Percentiles rank a stretch among this genome's conserved stretches.
Conservation (phyloP, 64 coral and sea anemone genomes). For the Stylophora pistillata region DNA sequence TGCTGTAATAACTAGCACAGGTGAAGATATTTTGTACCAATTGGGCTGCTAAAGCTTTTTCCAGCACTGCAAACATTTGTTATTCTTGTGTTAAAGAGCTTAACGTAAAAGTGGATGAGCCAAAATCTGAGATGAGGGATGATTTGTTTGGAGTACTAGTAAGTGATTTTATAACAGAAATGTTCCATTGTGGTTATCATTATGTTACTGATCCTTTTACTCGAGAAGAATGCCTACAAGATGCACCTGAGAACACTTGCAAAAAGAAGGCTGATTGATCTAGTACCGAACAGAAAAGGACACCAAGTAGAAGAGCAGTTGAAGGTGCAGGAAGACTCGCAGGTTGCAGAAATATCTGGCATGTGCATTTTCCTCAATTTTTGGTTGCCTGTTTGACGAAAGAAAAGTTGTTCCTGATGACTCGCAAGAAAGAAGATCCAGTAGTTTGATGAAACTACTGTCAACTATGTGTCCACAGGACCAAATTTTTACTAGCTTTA, state of each 20-base stretch:
- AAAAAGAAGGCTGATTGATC: slow-evolving; percentile 5
- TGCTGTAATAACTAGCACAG: too few relatives aligned
- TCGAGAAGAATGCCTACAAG: not conserved
- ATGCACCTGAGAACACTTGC: not conserved
- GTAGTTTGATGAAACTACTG: slow-evolving; percentile 32
- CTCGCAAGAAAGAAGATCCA: slow-evolving; percentile 12
- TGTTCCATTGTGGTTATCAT: slow-evolving; percentile 26
- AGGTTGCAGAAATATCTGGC: slow-evolving; percentile 65
- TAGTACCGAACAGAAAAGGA: slow-evolving; percentile 45
- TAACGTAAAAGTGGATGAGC: too few relatives aligned
- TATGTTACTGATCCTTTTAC: slow-evolving; percentile 3
- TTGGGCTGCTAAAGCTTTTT: too few relatives aligned
- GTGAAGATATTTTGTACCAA: too few relatives aligned
- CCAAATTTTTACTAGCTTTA: slow-evolving; percentile 65
- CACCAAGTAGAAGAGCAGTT: slow-evolving; percentile 27
- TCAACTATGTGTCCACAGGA: slow-evolving; percentile 41
- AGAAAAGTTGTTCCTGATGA: slow-evolving; percentile 44
- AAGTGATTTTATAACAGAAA: too few relatives aligned
- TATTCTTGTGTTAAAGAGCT: too few relatives aligned
- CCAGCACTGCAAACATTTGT: too few relatives aligned
- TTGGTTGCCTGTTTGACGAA: slow-evolving; percentile 43
- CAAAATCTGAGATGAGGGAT: too few relatives aligned
- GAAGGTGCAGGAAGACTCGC: slow-evolving; percentile 54
- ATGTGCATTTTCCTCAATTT: slow-evolving; percentile 50
- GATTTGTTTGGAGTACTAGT: too few relatives aligned